phyloP scores from a whole-genome alignment of 2,113 vertebrate species.

The Leucosticte australis region DNA sequence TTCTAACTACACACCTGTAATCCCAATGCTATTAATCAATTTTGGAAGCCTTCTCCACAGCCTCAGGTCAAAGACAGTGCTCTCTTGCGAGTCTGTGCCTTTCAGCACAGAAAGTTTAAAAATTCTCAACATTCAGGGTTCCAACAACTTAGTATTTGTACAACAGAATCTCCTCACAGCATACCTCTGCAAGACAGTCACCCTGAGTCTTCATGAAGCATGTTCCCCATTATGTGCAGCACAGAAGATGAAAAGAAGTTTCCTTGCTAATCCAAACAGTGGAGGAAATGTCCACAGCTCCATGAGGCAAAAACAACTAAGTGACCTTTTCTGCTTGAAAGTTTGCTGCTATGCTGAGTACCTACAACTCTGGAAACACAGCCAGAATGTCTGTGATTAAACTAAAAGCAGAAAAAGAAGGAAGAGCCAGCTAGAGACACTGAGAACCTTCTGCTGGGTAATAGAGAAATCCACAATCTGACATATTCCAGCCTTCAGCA shows the following conservation, averaged over 20 bases:
- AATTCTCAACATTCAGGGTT: no score
- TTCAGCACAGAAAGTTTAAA: no score
- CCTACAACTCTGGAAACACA: background rate
- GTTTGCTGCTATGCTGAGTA: background rate
- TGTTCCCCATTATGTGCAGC: background rate
- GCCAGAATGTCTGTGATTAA: background rate
- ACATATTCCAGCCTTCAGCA: background rate
- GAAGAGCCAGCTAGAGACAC: background rate
- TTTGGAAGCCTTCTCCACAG: no score
- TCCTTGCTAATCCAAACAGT: background rate
- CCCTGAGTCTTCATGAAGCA: background rate
- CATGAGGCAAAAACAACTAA: background rate
- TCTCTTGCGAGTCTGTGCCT: no score
- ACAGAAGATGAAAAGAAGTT: background rate
- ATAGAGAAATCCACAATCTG: background rate
- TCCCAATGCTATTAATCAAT: no score
- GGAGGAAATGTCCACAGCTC: background rate
- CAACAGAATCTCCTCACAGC: background rate
- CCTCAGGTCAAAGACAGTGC: no score
- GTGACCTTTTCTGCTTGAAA: background rate
- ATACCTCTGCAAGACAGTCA: background rate
- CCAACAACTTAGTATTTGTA: background rate
- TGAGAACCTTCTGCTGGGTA: background rate
- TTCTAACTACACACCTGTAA: no score
- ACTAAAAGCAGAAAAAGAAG: background rate